These are phyloP conservation scores for Virgularia gustaviana DNA, from an alignment of 92 coral and sea anemone species.

Conservation along the genomic window DNA sequence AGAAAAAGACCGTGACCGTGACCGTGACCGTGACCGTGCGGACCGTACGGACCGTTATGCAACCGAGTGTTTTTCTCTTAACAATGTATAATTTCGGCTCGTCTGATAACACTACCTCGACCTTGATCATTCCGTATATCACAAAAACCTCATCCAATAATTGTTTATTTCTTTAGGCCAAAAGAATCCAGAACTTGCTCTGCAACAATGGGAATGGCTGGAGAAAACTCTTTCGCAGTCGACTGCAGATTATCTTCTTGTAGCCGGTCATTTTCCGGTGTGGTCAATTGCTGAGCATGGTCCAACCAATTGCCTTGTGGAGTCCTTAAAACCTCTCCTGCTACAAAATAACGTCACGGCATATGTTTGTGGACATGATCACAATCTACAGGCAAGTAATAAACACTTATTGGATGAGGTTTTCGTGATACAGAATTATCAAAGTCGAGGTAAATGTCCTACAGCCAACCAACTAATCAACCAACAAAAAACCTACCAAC, in stretches of 20 bases:
- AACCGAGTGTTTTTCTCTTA: too few species aligned
- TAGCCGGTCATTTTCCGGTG: slow-evolving; percentile 94
- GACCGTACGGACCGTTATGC: not conserved
- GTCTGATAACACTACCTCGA: not conserved
- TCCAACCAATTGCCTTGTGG: slow-evolving; percentile 75
- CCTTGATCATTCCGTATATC: too few species aligned
- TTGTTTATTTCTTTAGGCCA: not conserved
- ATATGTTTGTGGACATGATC: slow-evolving; percentile 91
- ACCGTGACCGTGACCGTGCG: too few species aligned
- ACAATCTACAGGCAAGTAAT: slow-evolving; percentile 74
- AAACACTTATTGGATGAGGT: too few species aligned
- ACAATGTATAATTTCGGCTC: slow-evolving; percentile 52
- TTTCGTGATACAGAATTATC: not conserved
- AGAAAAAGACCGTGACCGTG: too few species aligned
- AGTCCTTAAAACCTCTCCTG: slow-evolving; percentile 71
- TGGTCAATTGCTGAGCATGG: slow-evolving; percentile 99
- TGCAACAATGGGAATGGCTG: slow-evolving; percentile 80
- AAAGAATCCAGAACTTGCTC: slow-evolving; percentile 36
- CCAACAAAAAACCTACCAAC: too few species aligned
- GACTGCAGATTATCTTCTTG: slow-evolving; percentile 73
- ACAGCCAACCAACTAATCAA: too few species aligned
- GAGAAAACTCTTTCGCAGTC: slow-evolving; percentile 71
- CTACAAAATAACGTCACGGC: slow-evolving; percentile 82
- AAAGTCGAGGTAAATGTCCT: not conserved
- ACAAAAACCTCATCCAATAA: too few species aligned